Conservation (phyloP, 2,888 invertebrate genomes). For the Nymphalis c-album region DNA sequence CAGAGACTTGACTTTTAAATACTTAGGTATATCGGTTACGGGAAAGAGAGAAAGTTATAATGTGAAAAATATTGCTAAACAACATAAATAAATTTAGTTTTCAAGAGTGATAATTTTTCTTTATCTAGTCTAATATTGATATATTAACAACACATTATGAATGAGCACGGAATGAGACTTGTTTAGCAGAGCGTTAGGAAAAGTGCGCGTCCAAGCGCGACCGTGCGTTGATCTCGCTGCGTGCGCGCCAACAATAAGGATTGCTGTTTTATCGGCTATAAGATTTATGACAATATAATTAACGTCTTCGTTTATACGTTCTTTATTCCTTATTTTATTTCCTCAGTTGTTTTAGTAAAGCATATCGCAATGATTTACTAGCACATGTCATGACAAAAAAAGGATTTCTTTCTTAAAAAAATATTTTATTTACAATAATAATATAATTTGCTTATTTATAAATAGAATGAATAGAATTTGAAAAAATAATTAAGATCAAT, state of each 20-base stretch:
- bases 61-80: background rate
- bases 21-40: too few relatives aligned
- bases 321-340: background rate
- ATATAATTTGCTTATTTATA: background rate
- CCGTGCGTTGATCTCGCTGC: conserved; percentile 57
- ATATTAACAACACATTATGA: conserved; percentile 25
- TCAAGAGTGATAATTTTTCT: background rate
- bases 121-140: conserved; percentile 3
- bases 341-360: background rate
- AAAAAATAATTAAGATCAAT: background rate
- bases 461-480: background rate
- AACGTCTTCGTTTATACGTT: conserved; percentile 1
- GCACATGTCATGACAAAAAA: background rate
- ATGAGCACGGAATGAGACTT: conserved; percentile 48
- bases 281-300: conserved; percentile 19
- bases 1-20: too few relatives aligned
- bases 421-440: conserved; percentile 7
- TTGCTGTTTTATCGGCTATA: conserved; percentile 19
- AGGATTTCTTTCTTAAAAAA: background rate
- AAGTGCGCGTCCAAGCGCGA: conserved; percentile 68
- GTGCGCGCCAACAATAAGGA: conserved; percentile 26
- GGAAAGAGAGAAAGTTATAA: too few relatives aligned
- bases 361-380: background rate
- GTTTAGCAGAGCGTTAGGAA: conserved; percentile 67
- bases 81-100: background rate